A percentile compares a stretch with the other conserved stretches of the same genome.
phyloP scores from a whole-genome alignment of 1,140 invertebrate species.

The Macrobrachium rosenbergii region DNA sequence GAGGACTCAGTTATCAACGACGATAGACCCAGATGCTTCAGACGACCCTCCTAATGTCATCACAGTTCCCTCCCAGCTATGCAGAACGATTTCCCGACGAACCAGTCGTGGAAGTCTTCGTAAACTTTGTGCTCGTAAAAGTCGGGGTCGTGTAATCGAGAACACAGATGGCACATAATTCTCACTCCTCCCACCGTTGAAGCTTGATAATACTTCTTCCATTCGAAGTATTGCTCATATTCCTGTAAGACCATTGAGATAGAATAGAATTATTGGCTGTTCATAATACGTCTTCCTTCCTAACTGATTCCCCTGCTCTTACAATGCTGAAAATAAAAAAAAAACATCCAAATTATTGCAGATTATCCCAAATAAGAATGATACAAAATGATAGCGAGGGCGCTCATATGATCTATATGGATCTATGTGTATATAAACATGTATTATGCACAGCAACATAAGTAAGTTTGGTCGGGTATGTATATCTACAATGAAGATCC shows the following conservation, averaged over 20 bases:
- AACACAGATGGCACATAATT: neutral
- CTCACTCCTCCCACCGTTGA: neutral
- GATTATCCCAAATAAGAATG: neutral
- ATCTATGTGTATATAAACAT: neutral
- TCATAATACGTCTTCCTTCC: too few species aligned
- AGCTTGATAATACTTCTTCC: constrained; percentile 9
- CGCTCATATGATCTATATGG: too few species aligned
- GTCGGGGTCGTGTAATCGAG: neutral
- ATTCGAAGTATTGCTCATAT: neutral
- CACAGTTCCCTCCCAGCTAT: too few species aligned
- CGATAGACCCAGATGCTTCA: too few species aligned
- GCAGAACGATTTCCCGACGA: too few species aligned
- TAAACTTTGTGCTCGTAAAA: neutral
- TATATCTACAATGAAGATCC: neutral
- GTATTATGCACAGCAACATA: neutral
- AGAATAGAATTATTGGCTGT: too few species aligned
- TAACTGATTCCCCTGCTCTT: too few species aligned
- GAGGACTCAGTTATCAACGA: too few species aligned
- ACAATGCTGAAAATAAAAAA: too few species aligned
- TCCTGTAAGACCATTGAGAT: too few species aligned
- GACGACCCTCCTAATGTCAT: too few species aligned
- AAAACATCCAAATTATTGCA: neutral
- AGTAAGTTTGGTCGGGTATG: neutral
- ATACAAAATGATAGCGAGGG: too few species aligned
- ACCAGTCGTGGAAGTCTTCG: neutral